Evolutionary conservation across 1,140 invertebrate genomes (phyloP).

Genomic region (Carposina sasakii): DNA sequence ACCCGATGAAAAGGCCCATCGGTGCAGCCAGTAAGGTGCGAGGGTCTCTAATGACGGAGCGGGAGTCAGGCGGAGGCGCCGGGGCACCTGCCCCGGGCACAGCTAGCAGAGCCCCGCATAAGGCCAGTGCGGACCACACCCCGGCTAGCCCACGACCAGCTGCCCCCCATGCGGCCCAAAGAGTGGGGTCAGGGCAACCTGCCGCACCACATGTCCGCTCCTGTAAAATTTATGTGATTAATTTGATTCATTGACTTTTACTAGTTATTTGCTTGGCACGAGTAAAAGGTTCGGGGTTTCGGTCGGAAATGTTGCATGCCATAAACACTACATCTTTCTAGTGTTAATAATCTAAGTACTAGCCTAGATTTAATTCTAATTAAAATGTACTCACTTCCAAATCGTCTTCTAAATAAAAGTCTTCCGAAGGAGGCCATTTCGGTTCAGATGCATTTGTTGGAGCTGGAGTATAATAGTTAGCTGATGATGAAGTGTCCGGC

Average conservation of each 20-base stretch:
- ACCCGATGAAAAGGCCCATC: constrained; percentile 79
- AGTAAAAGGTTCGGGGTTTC: no score
- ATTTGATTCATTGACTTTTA: no score
- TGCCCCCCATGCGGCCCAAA: constrained; percentile 51
- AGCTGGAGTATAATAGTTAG: constrained; percentile 22
- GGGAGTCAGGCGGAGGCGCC: constrained; percentile 60
- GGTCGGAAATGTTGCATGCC: no score
- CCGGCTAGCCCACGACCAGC: constrained; percentile 61
- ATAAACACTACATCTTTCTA: neutral
- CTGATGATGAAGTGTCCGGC: constrained; percentile 40
- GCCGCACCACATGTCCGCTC: constrained; percentile 58
- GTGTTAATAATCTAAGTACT: neutral
- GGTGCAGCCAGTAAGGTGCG: constrained; percentile 76
- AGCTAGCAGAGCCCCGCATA: constrained; percentile 71
- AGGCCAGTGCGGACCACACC: constrained; percentile 71
- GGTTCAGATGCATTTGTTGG: constrained; percentile 37
- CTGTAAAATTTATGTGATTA: constrained; percentile 27
- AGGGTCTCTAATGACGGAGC: constrained; percentile 62
- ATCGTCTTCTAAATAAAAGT: constrained; percentile 54
- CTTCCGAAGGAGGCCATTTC: constrained; percentile 47
- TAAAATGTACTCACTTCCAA: constrained; percentile 40
- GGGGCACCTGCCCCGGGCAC: constrained; percentile 36
- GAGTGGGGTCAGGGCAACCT: constrained; percentile 49
- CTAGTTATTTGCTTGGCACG: no score
- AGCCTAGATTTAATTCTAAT: no score